Base-by-base conservation (phyloP, 1,140 invertebrate genomes). In the Drosophila biarmipes region DNA sequence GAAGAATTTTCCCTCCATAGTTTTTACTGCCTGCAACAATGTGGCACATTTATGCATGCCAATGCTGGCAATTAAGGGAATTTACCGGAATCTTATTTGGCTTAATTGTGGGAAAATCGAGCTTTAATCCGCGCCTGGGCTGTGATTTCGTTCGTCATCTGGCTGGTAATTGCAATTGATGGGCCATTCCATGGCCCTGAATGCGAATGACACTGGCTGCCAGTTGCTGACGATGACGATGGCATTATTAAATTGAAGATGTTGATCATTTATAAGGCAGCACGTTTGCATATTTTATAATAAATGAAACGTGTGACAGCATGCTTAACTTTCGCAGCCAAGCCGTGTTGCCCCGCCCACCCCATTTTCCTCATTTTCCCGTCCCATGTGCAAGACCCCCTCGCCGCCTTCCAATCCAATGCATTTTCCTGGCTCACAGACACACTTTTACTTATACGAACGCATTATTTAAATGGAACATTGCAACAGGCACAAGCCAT, bases 261-360 rank as follows among this genome's bases (percentile, higher is more conserved):
- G 73, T 71, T 82, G 73, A 82, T 86, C 73, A 81, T 72, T 80
- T 75, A 72, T 76, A 71, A 68, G 58, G 51, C 66, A 67, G 49
- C 74, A 62, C 57, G 68, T 72, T 78, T 87, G 84, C 84, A 86
- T 86, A 86, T 86, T 86, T 86, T 82, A 86, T 86, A 78, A 82
- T 87, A 86, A 87, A 87, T 86, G 82, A 87, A 86, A 81, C 82
- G 81, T 78, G 82, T 85, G 81, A 87, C 80, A 86, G 82, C 81
- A 87, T 87, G 82, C 84, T 85, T 81, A 81, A 85, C 82, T 81
- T 78, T 63, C 45, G 58, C 46, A 66, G 59, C 71, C 49, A 55
- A 53, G 45, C 24, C 57, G 40, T 40, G 5, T 48, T 35, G 37
- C 52, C 35, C 31, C 11, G 6, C 19, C 12, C 12, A 6, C 27